A percentile compares a stretch with the other conserved stretches of the same genome.
These are phyloP conservation scores for Panagrolaimus sp. DNA, from an alignment of 1,140 invertebrate genomes.

Conservation along the genomic window DNA sequence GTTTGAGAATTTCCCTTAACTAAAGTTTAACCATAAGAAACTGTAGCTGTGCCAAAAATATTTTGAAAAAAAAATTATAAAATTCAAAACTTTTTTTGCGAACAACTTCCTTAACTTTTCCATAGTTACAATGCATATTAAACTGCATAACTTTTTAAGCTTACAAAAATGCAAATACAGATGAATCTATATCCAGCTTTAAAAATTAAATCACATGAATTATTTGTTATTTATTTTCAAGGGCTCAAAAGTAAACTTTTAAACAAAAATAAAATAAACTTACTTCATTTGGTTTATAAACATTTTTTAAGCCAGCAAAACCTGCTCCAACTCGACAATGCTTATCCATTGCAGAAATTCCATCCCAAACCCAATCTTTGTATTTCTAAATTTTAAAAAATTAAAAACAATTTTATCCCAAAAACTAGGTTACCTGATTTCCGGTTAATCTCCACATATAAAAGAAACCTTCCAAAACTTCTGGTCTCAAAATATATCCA, in stretches of 20 bases:
- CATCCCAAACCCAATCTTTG: constrained; percentile 96
- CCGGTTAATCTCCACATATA: constrained; percentile 92
- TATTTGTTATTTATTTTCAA: no score
- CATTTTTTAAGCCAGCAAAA: constrained; percentile 87
- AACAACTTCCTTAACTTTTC: no score
- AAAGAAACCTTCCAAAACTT: constrained; percentile 95
- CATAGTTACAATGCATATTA: no score
- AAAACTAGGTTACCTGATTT: constrained; percentile 66
- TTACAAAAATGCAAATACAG: no score
- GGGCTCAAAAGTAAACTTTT: neutral
- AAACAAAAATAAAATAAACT: neutral
- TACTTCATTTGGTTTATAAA: constrained; percentile 74
- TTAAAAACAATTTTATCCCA: neutral
- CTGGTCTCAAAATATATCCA: constrained; percentile 86
- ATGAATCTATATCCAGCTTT: no score
- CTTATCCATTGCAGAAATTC: constrained; percentile 81
- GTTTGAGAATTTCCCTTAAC: no score
- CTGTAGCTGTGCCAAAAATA: no score
- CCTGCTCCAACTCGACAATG: constrained; percentile 84
- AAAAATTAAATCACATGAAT: no score
- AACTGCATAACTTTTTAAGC: no score
- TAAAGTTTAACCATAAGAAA: no score
- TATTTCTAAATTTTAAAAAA: constrained; percentile 70
- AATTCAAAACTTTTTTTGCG: no score
- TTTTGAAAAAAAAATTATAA: no score